phyloP scores from a whole-genome alignment of 2,888 invertebrate genomes.

The Dryomyza anilis region DNA sequence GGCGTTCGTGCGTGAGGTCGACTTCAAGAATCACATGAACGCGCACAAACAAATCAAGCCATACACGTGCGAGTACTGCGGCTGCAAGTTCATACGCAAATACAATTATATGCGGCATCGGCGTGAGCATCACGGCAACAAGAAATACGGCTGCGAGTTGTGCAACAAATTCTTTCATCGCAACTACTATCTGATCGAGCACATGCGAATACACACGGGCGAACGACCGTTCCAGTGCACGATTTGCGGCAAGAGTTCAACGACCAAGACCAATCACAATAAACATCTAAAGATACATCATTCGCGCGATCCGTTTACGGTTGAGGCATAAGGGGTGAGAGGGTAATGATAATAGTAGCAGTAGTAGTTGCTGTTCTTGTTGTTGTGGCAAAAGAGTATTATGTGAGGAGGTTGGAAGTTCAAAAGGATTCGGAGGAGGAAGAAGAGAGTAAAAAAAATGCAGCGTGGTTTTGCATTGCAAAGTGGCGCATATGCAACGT shows the following conservation, averaged over 20 bases:
- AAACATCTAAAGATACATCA: constrained; percentile 90
- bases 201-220: constrained; percentile 84
- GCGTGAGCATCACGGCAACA: constrained; percentile 80
- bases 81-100: constrained; percentile 85
- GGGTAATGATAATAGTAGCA: too few species aligned
- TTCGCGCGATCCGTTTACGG: constrained; percentile 83
- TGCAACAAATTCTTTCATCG: constrained; percentile 87
- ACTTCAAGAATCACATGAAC: constrained; percentile 84
- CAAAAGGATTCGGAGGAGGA: too few species aligned
- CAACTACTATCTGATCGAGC: constrained; percentile 85
- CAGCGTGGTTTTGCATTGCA: too few species aligned
- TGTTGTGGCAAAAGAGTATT: too few species aligned
- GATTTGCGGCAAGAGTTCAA: constrained; percentile 87
- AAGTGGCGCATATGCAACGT: too few species aligned
- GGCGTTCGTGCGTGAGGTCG: constrained; percentile 81
- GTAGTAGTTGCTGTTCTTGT: too few species aligned
- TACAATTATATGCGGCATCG: constrained; percentile 88
- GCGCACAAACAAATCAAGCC: constrained; percentile 83
- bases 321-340: constrained; percentile 65
- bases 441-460: too few species aligned
- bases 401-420: too few species aligned
- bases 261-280: constrained; percentile 89
- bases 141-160: constrained; percentile 75
- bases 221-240: constrained; percentile 79
- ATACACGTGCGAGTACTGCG: constrained; percentile 86